phyloP scores from a whole-genome alignment of 2,113 vertebrate genomes.

The Sinocyclocheilus anophthalmus region DNA sequence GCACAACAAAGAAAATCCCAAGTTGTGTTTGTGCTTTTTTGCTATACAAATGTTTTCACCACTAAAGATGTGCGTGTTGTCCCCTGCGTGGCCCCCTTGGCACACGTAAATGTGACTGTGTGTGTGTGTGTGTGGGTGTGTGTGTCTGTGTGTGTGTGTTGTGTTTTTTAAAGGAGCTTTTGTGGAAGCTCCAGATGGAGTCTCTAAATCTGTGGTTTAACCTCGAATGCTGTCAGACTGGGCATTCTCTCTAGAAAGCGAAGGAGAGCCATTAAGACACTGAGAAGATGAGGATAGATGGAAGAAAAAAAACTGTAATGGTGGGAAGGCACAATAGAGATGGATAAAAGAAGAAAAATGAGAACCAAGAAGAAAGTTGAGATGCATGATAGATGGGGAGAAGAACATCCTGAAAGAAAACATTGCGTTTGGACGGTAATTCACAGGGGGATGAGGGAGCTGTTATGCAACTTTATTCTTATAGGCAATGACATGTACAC shows the following conservation, averaged over 20 bases:
- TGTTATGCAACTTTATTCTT: background rate
- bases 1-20: background rate
- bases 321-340: background rate
- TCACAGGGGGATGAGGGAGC: background rate
- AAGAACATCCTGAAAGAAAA: background rate
- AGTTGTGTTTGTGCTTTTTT: background rate
- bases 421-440: background rate
- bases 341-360: slow-evolving; percentile 8
- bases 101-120: background rate
- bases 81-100: slow-evolving; percentile 3
- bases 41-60: background rate
- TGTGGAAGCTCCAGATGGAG: slow-evolving; percentile 65
- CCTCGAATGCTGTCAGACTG: slow-evolving; percentile 64
- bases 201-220: slow-evolving; percentile 70
- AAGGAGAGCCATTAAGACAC: slow-evolving; percentile 48
- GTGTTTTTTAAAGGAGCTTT: slow-evolving; percentile 62
- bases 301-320: background rate
- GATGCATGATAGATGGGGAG: background rate
- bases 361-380: slow-evolving; percentile 19
- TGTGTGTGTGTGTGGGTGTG: slow-evolving; percentile 33
- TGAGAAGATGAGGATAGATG: slow-evolving; percentile 36
- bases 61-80: slow-evolving; percentile 30
- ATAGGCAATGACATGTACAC: background rate
- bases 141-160: slow-evolving; percentile 29
- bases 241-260: slow-evolving; percentile 54